These are phyloP conservation scores for Apis laboriosa DNA, from an alignment of 1,140 invertebrate genomes.

Conservation along the genomic window DNA sequence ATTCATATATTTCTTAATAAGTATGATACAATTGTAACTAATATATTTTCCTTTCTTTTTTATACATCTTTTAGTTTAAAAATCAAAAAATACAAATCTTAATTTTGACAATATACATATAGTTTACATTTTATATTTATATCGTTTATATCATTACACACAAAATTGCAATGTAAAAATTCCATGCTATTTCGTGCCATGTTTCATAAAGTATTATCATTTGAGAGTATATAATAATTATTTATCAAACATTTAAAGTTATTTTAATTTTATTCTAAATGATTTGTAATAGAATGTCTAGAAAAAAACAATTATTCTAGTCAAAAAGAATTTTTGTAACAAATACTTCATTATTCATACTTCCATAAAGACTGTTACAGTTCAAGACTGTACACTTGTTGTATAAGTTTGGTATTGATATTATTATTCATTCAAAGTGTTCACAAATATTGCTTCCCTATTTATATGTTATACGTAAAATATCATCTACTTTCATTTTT, in stretches of 20 bases:
- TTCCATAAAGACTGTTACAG: constrained; percentile 25
- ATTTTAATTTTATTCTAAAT: neutral
- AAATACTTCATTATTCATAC: constrained; percentile 28
- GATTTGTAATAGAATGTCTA: neutral
- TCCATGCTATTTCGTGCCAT: constrained; percentile 34
- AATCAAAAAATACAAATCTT: constrained; percentile 39
- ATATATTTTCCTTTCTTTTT: constrained; percentile 4
- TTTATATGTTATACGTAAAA: neutral
- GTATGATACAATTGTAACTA: constrained; percentile 8
- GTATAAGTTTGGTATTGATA: constrained; percentile 18
- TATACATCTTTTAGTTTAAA: constrained; percentile 29
- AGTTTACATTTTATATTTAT: constrained; percentile 5
- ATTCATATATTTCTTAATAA: constrained; percentile 26
- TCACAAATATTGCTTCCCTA: constrained; percentile 9
- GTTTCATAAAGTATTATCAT: constrained; percentile 15
- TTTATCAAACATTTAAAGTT: neutral
- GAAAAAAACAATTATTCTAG: constrained; percentile 33
- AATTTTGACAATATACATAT: constrained; percentile 32
- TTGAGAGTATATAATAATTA: constrained; percentile 1
- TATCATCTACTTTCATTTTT: neutral
- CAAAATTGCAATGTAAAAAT: constrained; percentile 3
- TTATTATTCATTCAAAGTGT: constrained; percentile 33
- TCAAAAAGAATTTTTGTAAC: constrained; percentile 30
- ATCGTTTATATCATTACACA: constrained; percentile 5
- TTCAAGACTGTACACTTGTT: constrained; percentile 17